Percentiles rank a stretch among this genome's conserved stretches.
phyloP scores from a whole-genome alignment of 1,140 invertebrate species.

The Campoletis sonorensis region DNA sequence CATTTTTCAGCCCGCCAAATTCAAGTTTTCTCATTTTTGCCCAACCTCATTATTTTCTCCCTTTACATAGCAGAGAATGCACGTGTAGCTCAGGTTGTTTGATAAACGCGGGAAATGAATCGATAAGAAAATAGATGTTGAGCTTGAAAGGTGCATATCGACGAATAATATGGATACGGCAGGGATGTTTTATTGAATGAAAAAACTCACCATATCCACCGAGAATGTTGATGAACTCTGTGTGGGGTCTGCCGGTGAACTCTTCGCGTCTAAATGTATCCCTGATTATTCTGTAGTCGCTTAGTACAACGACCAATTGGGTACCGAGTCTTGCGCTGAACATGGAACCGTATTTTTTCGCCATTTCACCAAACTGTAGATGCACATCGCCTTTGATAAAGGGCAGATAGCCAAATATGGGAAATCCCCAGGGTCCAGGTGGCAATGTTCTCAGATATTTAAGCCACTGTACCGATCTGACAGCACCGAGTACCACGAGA shows the following conservation, averaged over 20 bases:
- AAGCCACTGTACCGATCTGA: slow-evolving; percentile 76
- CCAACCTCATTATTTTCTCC: too few relatives aligned
- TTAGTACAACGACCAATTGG: slow-evolving; percentile 89
- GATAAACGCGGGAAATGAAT: not conserved
- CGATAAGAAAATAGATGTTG: too few relatives aligned
- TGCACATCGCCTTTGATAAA: slow-evolving; percentile 87
- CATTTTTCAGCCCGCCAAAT: not conserved
- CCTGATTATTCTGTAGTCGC: slow-evolving; percentile 89
- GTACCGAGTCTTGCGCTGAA: slow-evolving; percentile 89
- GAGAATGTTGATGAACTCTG: slow-evolving; percentile 89
- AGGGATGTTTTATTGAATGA: slow-evolving; percentile 39
- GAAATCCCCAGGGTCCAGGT: slow-evolving; percentile 90
- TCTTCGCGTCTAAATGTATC: slow-evolving; percentile 90
- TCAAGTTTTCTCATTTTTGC: not conserved
- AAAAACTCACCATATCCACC: slow-evolving; percentile 90
- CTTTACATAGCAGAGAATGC: too few relatives aligned
- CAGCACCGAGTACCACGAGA: slow-evolving; percentile 75
- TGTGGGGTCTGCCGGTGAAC: slow-evolving; percentile 90
- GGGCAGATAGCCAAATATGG: slow-evolving; percentile 88
- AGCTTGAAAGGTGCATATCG: too few relatives aligned
- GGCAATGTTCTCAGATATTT: slow-evolving; percentile 81
- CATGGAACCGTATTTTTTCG: slow-evolving; percentile 86
- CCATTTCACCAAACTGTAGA: slow-evolving; percentile 85
- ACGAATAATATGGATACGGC: too few relatives aligned
- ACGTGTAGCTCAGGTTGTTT: not conserved